Percentiles rank a stretch among this genome's conserved stretches.
phyloP scores from a whole-genome alignment of 2,888 invertebrate species.

The Scelioninae gen. 1 region DNA sequence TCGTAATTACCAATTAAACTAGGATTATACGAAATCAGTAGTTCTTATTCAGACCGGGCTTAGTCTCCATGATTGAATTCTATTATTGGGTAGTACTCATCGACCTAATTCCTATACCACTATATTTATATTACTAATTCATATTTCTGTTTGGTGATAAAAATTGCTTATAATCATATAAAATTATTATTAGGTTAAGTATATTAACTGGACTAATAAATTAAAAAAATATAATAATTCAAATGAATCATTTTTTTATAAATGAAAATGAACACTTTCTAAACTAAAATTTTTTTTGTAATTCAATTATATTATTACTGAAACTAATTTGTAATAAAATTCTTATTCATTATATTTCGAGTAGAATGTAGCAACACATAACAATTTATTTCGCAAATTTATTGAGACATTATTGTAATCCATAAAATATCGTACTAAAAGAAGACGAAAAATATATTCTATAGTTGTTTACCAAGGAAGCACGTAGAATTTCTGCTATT shows the following conservation, averaged over 20 bases:
- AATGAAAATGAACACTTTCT: too few species aligned
- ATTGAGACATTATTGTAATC: not conserved
- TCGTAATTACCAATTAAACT: constrained; percentile 79
- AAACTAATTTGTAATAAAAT: too few species aligned
- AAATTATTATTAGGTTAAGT: too few species aligned
- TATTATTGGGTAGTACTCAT: constrained; percentile 69
- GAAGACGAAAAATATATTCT: not conserved
- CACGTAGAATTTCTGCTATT: not conserved
- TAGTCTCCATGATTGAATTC: constrained; percentile 77
- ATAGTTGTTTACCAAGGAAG: not conserved
- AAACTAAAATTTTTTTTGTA: too few species aligned
- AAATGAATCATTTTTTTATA: too few species aligned
- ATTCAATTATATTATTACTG: too few species aligned
- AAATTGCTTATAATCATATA: not conserved
- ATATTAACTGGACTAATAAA: too few species aligned
- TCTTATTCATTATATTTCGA: too few species aligned
- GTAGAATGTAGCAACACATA: too few species aligned
- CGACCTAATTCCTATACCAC: constrained; percentile 45
- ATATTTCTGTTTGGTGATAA: not conserved
- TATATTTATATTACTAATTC: constrained; percentile 38
- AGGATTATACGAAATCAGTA: constrained; percentile 74
- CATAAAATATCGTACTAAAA: not conserved
- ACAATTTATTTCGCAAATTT: too few species aligned
- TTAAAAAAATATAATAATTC: too few species aligned
- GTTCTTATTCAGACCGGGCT: constrained; percentile 66